These are phyloP conservation scores for Gymnogyps californianus DNA, from an alignment of 2,113 vertebrate species.

Conservation along the genomic window DNA sequence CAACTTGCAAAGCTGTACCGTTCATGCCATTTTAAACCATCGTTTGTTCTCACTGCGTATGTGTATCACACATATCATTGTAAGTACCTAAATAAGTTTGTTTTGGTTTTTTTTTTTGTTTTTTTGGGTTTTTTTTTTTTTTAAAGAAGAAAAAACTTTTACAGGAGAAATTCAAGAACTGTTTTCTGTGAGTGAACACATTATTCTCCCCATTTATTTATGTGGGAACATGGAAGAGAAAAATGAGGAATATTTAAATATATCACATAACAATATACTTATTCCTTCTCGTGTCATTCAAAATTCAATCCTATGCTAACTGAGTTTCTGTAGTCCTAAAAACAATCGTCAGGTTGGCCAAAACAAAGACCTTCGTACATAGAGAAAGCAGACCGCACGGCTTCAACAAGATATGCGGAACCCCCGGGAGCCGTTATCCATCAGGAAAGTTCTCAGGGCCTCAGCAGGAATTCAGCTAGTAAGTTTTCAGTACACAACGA, in stretches of 20 bases:
- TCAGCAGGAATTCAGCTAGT: neutral
- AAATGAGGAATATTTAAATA: neutral
- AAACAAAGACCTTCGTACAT: accelerated
- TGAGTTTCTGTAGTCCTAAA: neutral
- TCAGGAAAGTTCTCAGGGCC: too few species aligned
- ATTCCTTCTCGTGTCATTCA: neutral
- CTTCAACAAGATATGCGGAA: accelerated
- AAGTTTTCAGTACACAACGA: too few species aligned
- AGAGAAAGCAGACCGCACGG: neutral
- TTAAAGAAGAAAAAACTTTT: neutral
- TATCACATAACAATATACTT: accelerated
- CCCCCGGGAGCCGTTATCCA: accelerated
- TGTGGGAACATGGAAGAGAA: neutral
- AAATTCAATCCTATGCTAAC: too few species aligned
- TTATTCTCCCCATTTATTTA: neutral
- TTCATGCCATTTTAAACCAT: accelerated
- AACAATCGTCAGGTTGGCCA: neutral
- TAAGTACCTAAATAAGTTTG: accelerated
- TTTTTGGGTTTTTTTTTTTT: neutral
- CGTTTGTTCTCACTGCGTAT: accelerated
- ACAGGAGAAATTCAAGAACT: neutral
- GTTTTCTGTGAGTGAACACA: neutral
- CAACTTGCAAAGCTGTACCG: accelerated
- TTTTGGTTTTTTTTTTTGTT: neutral
- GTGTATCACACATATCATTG: accelerated